These are phyloP conservation scores for Neuroterus valhalla DNA, from an alignment of 1,140 invertebrate species.

Conservation along the genomic window DNA sequence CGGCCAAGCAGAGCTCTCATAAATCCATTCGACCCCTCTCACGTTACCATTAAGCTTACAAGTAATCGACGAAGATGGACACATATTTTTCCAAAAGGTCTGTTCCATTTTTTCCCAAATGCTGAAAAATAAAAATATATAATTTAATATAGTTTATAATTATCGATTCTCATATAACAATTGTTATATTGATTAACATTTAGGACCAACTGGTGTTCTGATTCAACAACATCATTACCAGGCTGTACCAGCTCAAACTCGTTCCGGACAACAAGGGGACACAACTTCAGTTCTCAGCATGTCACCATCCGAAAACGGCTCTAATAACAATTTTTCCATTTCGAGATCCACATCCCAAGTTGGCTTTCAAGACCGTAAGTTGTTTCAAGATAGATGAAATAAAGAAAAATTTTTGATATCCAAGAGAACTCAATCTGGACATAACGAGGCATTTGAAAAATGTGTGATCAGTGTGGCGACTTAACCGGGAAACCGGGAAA, in stretches of 20 bases:
- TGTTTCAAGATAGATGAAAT: background rate
- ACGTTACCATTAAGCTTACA: conserved; percentile 96
- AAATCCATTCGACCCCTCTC: conserved; percentile 98
- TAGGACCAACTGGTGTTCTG: conserved; percentile 89
- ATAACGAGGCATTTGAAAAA: no score
- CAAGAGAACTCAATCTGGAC: no score
- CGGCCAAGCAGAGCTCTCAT: conserved; percentile 87
- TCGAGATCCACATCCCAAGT: conserved; percentile 69
- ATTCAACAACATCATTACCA: conserved; percentile 96
- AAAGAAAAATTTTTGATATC: background rate
- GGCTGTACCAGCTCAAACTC: conserved; percentile 80
- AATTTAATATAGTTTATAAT: conserved; percentile 22
- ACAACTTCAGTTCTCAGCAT: conserved; percentile 51
- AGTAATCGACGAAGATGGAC: conserved; percentile 98
- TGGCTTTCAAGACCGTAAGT: conserved; percentile 73
- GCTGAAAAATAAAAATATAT: background rate
- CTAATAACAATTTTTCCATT: conserved; percentile 55
- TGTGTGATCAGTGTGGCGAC: no score
- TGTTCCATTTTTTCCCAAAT: background rate
- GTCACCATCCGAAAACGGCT: conserved; percentile 58
- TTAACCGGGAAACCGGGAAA: no score
- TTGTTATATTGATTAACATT: conserved; percentile 3
- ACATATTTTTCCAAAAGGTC: conserved; percentile 97
- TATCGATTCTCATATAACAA: background rate
- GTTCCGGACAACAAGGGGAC: conserved; percentile 56